Base-by-base conservation (phyloP, 2,113 vertebrate genomes). In the Rhodinocichla rosea region DNA sequence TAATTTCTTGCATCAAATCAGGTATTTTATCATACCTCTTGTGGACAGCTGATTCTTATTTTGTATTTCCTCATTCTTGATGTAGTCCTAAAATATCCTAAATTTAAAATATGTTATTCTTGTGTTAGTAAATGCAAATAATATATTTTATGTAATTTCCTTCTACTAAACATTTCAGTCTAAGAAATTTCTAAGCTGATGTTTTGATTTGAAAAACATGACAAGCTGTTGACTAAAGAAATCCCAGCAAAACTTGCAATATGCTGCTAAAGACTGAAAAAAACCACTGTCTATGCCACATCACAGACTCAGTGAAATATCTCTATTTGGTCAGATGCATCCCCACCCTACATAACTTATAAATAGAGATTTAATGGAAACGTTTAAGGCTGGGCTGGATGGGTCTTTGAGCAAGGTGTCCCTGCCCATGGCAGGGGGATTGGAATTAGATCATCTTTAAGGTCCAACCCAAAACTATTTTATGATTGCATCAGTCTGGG, bases 221-320 rank as follows among this genome's bases (percentile, higher is more conserved):
- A 7, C 9, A 7, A 56, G 7, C 27, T 76, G 8, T 32, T 64
- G 49, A 47, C 47, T 71, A 49, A 64, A 68, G 13, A 16, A 69
- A 77, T 77, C n/a, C 47, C n/a, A 69, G 13, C 9, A 57, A 47
- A 77, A 77, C 11, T 71, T 76, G 28, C 1, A 11, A 28, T 57
- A 32, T 11, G 16, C 8, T 79, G 13, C 33, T 56, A 47, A 80
- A 73, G 12, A 44, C 9, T 73, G 24, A 60, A 87, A 68, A 74
- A 73, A 12, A 0, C 20, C 33, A n/a, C 24, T n/a, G 1, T 40
- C 26, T 60, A 2, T 40, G 21, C 16, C 33, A 27, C 13, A 10
- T 44, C 26, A 15, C 19, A 27, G 17, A 14, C 30, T 42, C 2
- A 1, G 7, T 6, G 8, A 3, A 56, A 4, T 47, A 35, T 7